A percentile compares a stretch with the other conserved stretches of the same genome.
These are phyloP conservation scores for Oreochromis tanganicae DNA, from an alignment of 2,113 vertebrate species.

Conservation along the genomic window DNA sequence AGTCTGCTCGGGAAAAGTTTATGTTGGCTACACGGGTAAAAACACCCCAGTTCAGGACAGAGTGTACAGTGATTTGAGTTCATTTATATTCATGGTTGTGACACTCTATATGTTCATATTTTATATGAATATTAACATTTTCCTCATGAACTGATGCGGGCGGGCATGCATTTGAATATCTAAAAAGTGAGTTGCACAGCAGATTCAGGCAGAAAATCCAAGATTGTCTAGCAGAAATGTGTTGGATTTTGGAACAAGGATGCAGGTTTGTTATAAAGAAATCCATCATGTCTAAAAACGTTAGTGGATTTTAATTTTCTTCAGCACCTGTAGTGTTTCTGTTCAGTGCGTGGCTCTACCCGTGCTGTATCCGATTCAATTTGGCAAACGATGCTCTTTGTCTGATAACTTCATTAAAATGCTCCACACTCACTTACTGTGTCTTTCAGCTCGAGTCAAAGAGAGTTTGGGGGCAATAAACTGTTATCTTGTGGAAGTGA, in stretches of 20 bases:
- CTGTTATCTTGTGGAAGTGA: background rate
- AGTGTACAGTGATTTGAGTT: background rate
- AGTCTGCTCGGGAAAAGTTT: background rate
- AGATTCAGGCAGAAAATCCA: background rate
- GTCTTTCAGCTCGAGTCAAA: accelerated
- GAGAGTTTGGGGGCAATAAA: background rate
- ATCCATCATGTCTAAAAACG: background rate
- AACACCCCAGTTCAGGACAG: background rate
- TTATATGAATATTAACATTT: background rate
- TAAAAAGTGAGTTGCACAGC: background rate
- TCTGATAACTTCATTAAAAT: background rate
- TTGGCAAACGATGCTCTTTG: background rate
- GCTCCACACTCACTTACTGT: background rate
- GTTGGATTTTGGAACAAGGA: background rate
- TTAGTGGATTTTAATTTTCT: background rate
- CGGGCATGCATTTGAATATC: background rate
- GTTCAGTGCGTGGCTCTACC: background rate
- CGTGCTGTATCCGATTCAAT: background rate
- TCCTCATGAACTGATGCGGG: background rate
- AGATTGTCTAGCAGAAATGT: background rate
- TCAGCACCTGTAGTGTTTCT: background rate
- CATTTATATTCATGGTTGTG: background rate
- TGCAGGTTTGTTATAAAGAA: background rate
- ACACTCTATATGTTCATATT: background rate
- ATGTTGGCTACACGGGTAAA: background rate